Evolutionary conservation across 2,113 vertebrate genomes (phyloP).

Genomic region (Sialia sialis): DNA sequence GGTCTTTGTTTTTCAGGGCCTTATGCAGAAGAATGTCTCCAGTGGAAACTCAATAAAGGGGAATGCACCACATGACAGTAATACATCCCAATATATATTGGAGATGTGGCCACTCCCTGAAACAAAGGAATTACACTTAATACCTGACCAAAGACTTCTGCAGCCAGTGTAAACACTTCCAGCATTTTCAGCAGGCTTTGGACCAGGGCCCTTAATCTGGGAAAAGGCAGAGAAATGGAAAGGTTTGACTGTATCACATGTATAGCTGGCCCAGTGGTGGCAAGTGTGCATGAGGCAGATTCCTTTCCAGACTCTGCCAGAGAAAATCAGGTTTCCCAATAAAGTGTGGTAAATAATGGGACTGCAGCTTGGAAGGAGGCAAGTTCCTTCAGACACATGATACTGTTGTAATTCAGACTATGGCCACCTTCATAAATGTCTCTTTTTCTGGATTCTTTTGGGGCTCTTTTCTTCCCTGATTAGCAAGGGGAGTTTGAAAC

Average conservation of each 20-base stretch:
- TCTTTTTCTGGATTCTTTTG: slow-evolving; percentile 5
- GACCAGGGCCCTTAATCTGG: neutral
- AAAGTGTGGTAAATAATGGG: slow-evolving; percentile 26
- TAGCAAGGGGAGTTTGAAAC: neutral
- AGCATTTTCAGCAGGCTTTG: slow-evolving; percentile 37
- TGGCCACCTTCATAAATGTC: neutral
- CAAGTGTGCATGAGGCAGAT: slow-evolving; percentile 8
- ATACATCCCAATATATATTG: neutral
- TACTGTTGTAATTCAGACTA: slow-evolving; percentile 4
- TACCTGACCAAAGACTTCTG: neutral
- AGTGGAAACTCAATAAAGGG: slow-evolving; percentile 16
- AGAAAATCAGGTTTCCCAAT: slow-evolving; percentile 29
- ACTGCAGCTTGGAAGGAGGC: slow-evolving; percentile 9
- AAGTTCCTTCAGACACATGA: slow-evolving; percentile 16
- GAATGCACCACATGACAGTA: neutral
- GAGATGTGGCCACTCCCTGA: neutral
- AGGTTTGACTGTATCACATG: neutral
- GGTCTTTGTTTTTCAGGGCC: neutral
- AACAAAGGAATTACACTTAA: neutral
- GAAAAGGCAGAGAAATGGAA: neutral
- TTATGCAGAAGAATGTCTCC: slow-evolving; percentile 2
- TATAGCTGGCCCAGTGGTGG: slow-evolving; percentile 8
- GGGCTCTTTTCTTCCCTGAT: neutral
- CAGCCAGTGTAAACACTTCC: neutral
- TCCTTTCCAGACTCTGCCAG: slow-evolving; percentile 30